Base-by-base conservation (phyloP, 92 coral and sea anemone species). In the Porites rus region DNA sequence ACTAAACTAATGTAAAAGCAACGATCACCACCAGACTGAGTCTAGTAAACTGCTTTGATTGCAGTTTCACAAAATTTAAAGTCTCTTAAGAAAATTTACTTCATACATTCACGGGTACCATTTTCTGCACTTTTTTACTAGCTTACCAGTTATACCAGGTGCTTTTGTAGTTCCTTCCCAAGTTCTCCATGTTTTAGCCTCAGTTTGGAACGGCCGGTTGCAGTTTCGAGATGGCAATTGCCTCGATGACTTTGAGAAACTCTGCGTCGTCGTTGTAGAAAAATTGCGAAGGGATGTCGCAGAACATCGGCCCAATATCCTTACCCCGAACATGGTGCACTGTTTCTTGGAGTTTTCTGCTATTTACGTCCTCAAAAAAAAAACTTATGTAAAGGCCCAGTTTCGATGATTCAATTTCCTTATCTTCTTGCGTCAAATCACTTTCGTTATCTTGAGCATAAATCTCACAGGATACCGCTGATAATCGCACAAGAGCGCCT, bases 131-230 rank as follows among this genome's bases (percentile, higher is more conserved):
- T 38, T 3, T 38, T 38, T 38, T 38, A 56, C 13, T 11, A 28
- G 25, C 88, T 61, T 77, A 97, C 99, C 99, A 65, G 98, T 97
- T 18, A 95, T 83, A 10, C 99, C 99, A 8, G 94, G 94, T 22
- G 99, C 94, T 87, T 91, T 97, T 17, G 88, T 87, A 11, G 93
- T 94, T 1, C 97, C 96, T 38, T 95, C 99, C 99, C 99, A 97
- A 25, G 99, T 90, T 61, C 99, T 82, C 99, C 99, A 97, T 17
- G 95, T 94, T 51, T 87, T 91, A 24, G 98, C 90, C 68, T 94
- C 96, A 69, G 96, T 90, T 82, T 94, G 98, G 81, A 81, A 93
- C 64, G 75, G 64, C 73, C 96, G 88, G 65, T 84, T 73, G 25
- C 87, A 82, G 53, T 51, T 74, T 38, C 78, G 68, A 13, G 81